Evolutionary conservation across 2,113 vertebrate species (phyloP).

Genomic region (Megaleporinus macrocephalus): DNA sequence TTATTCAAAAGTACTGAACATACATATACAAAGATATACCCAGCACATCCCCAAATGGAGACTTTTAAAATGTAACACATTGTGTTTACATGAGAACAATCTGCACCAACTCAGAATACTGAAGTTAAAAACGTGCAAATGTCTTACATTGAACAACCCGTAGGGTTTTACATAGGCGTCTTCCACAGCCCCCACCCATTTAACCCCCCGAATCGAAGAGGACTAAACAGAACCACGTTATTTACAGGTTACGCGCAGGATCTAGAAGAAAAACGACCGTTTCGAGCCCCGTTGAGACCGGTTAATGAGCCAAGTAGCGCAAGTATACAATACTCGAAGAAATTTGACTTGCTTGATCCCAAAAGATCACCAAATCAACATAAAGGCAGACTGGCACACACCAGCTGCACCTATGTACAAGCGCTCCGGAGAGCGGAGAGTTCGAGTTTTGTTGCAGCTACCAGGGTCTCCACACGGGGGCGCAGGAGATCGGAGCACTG

Average conservation of each 20-base stretch:
- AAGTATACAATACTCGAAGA: constrained; percentile 76
- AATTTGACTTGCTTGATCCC: background rate
- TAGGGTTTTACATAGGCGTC: constrained; percentile 80
- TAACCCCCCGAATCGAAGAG: constrained; percentile 62
- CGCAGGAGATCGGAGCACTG: background rate
- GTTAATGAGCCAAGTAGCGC: constrained; percentile 56
- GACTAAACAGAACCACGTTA: constrained; percentile 75
- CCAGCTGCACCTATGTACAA: background rate
- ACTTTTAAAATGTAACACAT: constrained; percentile 63
- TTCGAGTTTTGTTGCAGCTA: constrained; percentile 60
- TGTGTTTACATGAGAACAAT: constrained; percentile 67
- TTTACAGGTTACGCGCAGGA: constrained; percentile 73
- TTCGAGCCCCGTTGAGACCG: constrained; percentile 66
- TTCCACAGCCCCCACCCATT: constrained; percentile 74
- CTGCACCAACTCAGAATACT: constrained; percentile 69
- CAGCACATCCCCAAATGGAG: constrained; percentile 68
- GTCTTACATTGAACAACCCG: constrained; percentile 72
- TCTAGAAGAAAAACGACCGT: constrained; percentile 70
- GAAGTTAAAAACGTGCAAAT: constrained; percentile 69
- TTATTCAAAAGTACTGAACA: constrained; percentile 53
- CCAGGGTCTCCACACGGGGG: constrained; percentile 84
- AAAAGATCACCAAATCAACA: background rate
- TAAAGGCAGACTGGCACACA: background rate
- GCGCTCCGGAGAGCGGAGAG: background rate
- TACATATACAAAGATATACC: constrained; percentile 40